Evolutionary conservation across 2,113 vertebrate species (phyloP).

Genomic region (Rhinopomastus cyanomelas): DNA sequence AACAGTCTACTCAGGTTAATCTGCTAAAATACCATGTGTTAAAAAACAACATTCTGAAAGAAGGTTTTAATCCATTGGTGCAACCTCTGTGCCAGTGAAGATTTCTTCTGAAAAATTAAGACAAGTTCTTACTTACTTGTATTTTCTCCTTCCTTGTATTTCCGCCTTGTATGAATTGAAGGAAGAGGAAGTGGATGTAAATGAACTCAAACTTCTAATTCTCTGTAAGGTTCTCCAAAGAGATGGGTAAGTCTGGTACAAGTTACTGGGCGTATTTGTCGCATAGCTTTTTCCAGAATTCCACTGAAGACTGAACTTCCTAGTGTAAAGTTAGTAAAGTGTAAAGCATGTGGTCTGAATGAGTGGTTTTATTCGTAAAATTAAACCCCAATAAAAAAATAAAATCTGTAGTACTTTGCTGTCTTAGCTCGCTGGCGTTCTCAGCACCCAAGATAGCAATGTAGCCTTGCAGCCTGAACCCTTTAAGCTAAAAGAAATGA

Average conservation of each 20-base stretch:
- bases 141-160: constrained; percentile 6
- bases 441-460: not conserved
- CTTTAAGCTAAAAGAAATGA: not conserved
- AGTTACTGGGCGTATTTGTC: not conserved
- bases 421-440: not conserved
- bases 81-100: not conserved
- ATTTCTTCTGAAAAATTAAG: not conserved
- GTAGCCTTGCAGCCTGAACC: not conserved
- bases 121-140: not conserved
- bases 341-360: not conserved
- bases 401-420: not conserved
- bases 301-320: not conserved
- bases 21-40: no score
- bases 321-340: not conserved
- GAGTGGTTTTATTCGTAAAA: not conserved
- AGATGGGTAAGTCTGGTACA: constrained; percentile 81
- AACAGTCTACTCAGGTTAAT: no score
- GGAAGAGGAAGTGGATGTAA: constrained; percentile 80
- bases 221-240: constrained; percentile 87
- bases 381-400: not conserved
- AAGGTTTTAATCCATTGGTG: not conserved
- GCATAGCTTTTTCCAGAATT: not conserved
- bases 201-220: constrained; percentile 89
- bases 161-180: constrained; percentile 35
- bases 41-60: not conserved